These are phyloP conservation scores for Hyles euphorbiae DNA, from an alignment of 1,140 invertebrate species.

Conservation along the genomic window DNA sequence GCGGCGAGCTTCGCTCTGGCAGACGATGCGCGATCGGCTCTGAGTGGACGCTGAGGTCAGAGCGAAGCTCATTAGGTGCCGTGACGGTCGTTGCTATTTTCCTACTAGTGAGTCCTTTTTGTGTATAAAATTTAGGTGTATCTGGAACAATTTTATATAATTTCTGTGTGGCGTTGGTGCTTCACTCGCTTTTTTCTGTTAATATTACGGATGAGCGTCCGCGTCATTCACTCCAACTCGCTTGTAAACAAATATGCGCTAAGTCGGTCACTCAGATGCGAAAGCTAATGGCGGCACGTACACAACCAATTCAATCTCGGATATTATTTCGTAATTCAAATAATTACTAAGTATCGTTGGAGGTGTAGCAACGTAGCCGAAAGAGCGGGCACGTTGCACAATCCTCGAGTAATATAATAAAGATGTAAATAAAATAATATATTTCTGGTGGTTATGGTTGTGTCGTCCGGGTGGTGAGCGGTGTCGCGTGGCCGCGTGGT, in stretches of 20 bases:
- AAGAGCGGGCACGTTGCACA: no score
- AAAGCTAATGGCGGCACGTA: conserved; percentile 36
- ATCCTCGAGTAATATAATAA: background rate
- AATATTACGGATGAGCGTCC: no score
- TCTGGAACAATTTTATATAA: conserved; percentile 36
- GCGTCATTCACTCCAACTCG: no score
- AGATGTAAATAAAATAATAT: conserved; percentile 3
- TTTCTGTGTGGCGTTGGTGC: conserved; percentile 38
- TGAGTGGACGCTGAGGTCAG: conserved; percentile 20
- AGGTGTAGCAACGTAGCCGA: conserved; percentile 20
- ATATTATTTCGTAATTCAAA: conserved; percentile 41
- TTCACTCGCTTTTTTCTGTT: conserved; percentile 20
- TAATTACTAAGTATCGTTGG: conserved; percentile 32
- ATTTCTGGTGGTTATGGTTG: conserved; percentile 11
- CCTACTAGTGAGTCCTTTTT: conserved; percentile 69
- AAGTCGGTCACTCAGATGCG: conserved; percentile 20
- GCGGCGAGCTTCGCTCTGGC: conserved; percentile 49
- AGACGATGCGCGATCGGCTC: conserved; percentile 19
- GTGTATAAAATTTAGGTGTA: conserved; percentile 51
- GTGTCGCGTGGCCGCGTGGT: conserved; percentile 16
- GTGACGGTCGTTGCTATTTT: conserved; percentile 67
- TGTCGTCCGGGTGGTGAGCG: background rate
- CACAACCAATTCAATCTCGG: conserved; percentile 32
- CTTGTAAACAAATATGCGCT: conserved; percentile 20
- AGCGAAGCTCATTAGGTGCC: conserved; percentile 62